Percentiles rank a stretch among this genome's conserved stretches.
Evolutionary conservation across 1,140 invertebrate species (phyloP).

Genomic region (Carposina sasakii): DNA sequence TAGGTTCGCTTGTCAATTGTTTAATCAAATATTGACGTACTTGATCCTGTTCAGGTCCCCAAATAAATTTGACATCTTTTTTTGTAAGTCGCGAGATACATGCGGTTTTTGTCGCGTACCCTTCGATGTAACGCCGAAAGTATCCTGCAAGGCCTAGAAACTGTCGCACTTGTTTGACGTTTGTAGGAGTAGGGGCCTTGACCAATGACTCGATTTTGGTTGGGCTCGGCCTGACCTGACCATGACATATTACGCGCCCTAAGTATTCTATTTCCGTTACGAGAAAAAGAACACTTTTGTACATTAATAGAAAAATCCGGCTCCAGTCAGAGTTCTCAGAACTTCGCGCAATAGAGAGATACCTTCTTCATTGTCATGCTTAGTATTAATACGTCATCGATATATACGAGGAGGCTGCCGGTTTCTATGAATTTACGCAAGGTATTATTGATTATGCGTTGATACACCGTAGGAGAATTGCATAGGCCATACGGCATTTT

Average conservation of each 20-base stretch:
- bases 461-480: background rate
- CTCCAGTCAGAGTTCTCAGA: background rate
- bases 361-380: background rate
- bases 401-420: background rate
- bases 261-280: background rate
- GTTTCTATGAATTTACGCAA: constrained; percentile 24
- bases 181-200: constrained; percentile 34
- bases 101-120: constrained; percentile 19
- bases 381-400: background rate
- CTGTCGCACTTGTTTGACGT: constrained; percentile 26
- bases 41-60: background rate
- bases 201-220: constrained; percentile 34
- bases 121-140: constrained; percentile 34
- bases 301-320: background rate
- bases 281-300: background rate
- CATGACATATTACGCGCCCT: constrained; percentile 11
- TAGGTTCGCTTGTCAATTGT: constrained; percentile 9
- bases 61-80: constrained; percentile 10
- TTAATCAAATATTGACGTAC: background rate
- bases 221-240: constrained; percentile 29
- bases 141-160: constrained; percentile 38
- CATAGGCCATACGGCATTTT: constrained; percentile 3
- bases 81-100: constrained; percentile 23
- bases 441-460: background rate
- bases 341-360: background rate